These are phyloP conservation scores for Nycticryphes semicollaris DNA, from an alignment of 2,113 vertebrate species.

Conservation along the genomic window DNA sequence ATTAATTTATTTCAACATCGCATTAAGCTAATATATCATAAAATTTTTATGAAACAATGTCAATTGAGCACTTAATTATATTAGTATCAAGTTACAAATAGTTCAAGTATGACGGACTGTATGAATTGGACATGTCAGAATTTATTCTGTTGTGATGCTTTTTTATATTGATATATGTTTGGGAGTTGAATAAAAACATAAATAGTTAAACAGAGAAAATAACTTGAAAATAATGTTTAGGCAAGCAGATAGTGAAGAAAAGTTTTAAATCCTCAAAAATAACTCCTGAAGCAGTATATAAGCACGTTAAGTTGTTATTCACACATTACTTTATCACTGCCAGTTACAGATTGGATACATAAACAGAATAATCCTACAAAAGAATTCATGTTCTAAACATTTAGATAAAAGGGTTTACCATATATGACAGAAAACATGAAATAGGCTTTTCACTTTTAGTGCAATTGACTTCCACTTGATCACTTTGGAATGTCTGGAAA, in stretches of 20 bases:
- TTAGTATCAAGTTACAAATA: not conserved
- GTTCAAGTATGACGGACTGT: not conserved
- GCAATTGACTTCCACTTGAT: not conserved
- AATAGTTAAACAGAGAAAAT: not conserved
- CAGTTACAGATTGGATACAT: not conserved
- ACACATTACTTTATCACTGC: not conserved
- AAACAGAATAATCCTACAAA: not conserved
- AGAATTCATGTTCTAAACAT: not conserved
- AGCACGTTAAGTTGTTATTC: not conserved
- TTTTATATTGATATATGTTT: not conserved
- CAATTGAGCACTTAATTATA: not conserved
- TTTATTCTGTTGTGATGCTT: not conserved
- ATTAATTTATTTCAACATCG: not conserved
- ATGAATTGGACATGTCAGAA: not conserved
- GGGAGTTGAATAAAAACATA: not conserved
- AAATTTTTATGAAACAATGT: not conserved
- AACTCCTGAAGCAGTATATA: not conserved
- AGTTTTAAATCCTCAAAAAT: not conserved
- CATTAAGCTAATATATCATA: not conserved
- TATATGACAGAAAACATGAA: not conserved
- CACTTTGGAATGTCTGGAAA: slow-evolving; percentile 4
- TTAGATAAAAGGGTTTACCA: not conserved
- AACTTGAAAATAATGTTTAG: not conserved
- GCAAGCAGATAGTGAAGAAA: not conserved
- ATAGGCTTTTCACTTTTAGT: not conserved